These are phyloP conservation scores for Cyclina sinensis DNA, from an alignment of 1,140 invertebrate genomes.

Conservation along the genomic window DNA sequence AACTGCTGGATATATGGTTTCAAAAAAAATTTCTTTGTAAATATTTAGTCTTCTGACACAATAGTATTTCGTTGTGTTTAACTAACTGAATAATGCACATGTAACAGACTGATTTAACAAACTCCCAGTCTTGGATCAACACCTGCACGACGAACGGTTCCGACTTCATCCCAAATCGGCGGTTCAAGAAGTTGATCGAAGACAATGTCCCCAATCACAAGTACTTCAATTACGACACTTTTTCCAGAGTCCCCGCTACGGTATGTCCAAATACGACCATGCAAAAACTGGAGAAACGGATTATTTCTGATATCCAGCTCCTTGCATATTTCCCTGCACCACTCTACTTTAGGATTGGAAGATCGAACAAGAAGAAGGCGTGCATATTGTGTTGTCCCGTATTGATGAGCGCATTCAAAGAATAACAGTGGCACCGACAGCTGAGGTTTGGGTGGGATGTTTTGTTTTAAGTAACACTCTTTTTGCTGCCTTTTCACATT, in stretches of 20 bases:
- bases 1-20: too few relatives aligned
- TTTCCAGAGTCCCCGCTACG: not conserved
- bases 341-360: slow-evolving; percentile 31
- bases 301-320: slow-evolving; percentile 43
- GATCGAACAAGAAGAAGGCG: slow-evolving; percentile 31
- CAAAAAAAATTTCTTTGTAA: too few relatives aligned
- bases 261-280: slow-evolving; percentile 52
- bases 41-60: too few relatives aligned
- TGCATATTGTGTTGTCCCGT: slow-evolving; percentile 44
- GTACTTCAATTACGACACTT: slow-evolving; percentile 32
- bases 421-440: slow-evolving; percentile 17
- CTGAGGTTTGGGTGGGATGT: slow-evolving; percentile 4
- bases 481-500: slow-evolving; percentile 1
- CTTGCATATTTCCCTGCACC: slow-evolving; percentile 44
- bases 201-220: slow-evolving; percentile 56
- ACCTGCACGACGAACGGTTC: slow-evolving; percentile 35
- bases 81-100: too few relatives aligned
- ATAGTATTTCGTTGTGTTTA: too few relatives aligned
- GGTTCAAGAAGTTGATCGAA: slow-evolving; percentile 37
- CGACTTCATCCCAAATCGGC: slow-evolving; percentile 50
- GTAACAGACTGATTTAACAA: too few relatives aligned
- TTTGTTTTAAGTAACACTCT: slow-evolving; percentile 29
- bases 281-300: slow-evolving; percentile 38
- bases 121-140: slow-evolving; percentile 46
- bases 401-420: slow-evolving; percentile 56